A percentile compares a stretch with the other conserved stretches of the same genome.
These are phyloP conservation scores for Lacerta agilis DNA, from an alignment of 2,797 vertebrate genomes.

Conservation along the genomic window DNA sequence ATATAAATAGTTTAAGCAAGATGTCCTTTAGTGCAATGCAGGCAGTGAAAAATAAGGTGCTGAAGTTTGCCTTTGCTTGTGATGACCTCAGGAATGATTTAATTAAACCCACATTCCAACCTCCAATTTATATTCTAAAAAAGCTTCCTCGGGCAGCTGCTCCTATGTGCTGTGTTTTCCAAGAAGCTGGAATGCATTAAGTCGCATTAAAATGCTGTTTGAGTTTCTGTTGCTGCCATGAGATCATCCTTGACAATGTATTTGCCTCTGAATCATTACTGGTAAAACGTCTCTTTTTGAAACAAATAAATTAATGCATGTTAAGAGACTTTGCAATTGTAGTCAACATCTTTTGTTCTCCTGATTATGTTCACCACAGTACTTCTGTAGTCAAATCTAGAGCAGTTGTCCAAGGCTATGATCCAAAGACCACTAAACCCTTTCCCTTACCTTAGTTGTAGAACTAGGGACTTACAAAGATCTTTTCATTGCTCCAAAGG, in stretches of 20 bases:
- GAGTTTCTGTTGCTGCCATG: slow-evolving; percentile 73
- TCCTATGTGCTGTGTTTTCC: slow-evolving; percentile 50
- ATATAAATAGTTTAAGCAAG: slow-evolving; percentile 41
- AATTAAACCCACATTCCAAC: slow-evolving; percentile 61
- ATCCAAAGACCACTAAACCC: neutral
- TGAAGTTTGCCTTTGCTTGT: slow-evolving; percentile 60
- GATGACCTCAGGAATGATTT: slow-evolving; percentile 58
- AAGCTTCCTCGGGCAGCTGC: slow-evolving; percentile 43
- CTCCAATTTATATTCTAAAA: slow-evolving; percentile 53
- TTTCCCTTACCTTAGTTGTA: neutral
- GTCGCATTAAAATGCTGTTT: slow-evolving; percentile 40
- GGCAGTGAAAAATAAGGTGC: slow-evolving; percentile 61
- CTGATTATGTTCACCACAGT: neutral
- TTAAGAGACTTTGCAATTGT: neutral
- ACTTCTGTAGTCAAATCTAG: neutral
- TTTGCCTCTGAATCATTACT: neutral
- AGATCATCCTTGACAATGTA: slow-evolving; percentile 67
- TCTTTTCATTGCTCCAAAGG: neutral
- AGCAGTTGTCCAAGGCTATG: neutral
- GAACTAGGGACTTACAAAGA: neutral
- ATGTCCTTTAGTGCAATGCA: slow-evolving; percentile 43
- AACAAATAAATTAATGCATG: neutral
- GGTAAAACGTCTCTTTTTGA: slow-evolving; percentile 6
- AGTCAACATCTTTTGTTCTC: neutral
- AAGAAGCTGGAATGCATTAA: slow-evolving; percentile 60